Evolutionary conservation across 2,113 vertebrate genomes (phyloP).

Genomic region (Empidonax alnorum): DNA sequence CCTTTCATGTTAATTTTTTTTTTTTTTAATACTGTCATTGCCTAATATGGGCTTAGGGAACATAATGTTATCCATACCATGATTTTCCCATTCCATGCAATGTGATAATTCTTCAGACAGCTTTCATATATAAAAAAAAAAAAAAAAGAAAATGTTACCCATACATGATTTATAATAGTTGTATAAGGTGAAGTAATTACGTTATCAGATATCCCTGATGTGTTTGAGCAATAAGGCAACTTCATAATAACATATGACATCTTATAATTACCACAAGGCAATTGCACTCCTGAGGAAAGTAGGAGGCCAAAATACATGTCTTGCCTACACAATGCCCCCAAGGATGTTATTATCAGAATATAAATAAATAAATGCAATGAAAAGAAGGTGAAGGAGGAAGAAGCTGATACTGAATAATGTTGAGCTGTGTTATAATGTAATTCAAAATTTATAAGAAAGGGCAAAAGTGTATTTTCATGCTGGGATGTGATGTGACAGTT

Average conservation of each 20-base stretch:
- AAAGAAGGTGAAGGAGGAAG: conserved; percentile 23
- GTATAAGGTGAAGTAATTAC: conserved; percentile 76
- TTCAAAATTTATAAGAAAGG: conserved; percentile 71
- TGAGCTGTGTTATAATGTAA: conserved; percentile 56
- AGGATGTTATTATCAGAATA: conserved; percentile 73
- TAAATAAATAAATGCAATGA: conserved; percentile 56
- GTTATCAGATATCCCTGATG: conserved; percentile 73
- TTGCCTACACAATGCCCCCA: conserved; percentile 68
- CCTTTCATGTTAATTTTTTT: conserved; percentile 1
- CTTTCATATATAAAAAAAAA: neutral
- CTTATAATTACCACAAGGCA: conserved; percentile 77
- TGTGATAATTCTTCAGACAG: conserved; percentile 43
- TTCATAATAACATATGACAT: conserved; percentile 72
- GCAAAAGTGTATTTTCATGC: conserved; percentile 63
- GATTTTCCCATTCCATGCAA: neutral
- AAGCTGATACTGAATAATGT: conserved; percentile 54
- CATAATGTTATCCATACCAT: neutral
- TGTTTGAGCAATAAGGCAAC: conserved; percentile 74
- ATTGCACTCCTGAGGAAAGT: conserved; percentile 72
- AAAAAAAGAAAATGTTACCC: neutral
- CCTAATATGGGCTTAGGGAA: neutral
- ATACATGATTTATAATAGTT: conserved; percentile 75
- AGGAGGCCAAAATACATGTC: conserved; percentile 64
- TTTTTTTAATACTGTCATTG: conserved; percentile 34
- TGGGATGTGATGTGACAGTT: conserved; percentile 52